Base-by-base conservation (phyloP, 2,888 invertebrate species). In the Ophion slaviceki region DNA sequence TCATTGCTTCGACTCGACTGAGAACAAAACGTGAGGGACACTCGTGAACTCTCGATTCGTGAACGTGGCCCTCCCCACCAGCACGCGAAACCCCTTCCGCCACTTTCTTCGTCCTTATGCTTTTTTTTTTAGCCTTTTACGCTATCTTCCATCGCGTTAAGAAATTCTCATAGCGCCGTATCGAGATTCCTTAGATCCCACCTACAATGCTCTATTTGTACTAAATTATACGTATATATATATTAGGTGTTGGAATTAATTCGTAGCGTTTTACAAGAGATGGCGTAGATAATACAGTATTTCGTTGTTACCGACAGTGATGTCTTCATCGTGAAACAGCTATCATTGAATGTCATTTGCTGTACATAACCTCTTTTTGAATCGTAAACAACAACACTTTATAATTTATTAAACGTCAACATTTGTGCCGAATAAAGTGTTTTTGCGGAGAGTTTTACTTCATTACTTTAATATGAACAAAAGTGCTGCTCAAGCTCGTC, bases 171-270 rank as follows among this genome's bases (percentile, higher is more conserved):
- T 80, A 84, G 84, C 89, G 88, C 83, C 85, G 77, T 86, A 89
- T 87, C 88, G 89, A 91, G 89, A 91, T 92, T 93, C 92, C 92
- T 92, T 92, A 93, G 93, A 93, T 93, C 92, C 93, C 93, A 93
- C 93, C 93, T 93, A 93, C 92, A 92, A 92, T 92, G 92, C 91
- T 92, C 91, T 92, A 90, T 91, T 89, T 89, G 87, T 88, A 88
- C 89, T 89, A 88, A 89, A 85, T 87, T 90, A 86, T 79, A 45
- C 70, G 32, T 70, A 86, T 80, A 68, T 47, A 53, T 28, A 45
- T 64, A 64, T 62, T 59, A 24, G 24, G 1, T 24, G 24, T 24
- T 24, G 24, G 24, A 24, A 24, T 24, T 24, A 24, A 24, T 24
- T 24, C 24, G 24, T 24, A 24, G 24, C 24, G 24, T 24, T 24